These are phyloP conservation scores for Stegostoma tigrinum DNA, from an alignment of 2,113 vertebrate genomes.

Conservation along the genomic window DNA sequence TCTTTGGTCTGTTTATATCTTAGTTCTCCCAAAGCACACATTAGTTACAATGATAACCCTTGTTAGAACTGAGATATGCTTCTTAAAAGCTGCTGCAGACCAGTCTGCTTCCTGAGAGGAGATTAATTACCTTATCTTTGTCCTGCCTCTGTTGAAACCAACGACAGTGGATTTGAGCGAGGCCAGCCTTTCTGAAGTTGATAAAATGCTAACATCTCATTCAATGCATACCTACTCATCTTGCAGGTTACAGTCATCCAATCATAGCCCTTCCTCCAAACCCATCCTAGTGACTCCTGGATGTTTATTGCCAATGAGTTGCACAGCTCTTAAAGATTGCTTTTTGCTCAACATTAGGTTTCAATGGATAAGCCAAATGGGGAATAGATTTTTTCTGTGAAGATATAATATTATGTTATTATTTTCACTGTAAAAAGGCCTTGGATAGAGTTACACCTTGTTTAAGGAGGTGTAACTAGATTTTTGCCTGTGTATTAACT, in stretches of 20 bases:
- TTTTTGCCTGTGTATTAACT: not conserved
- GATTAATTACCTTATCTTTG: not conserved
- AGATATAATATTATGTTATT: not conserved
- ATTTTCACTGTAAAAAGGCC: not conserved
- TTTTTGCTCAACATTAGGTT: not conserved
- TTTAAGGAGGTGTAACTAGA: not conserved
- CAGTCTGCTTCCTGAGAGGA: not conserved
- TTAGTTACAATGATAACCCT: not conserved
- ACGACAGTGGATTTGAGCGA: not conserved
- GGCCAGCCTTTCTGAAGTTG: not conserved
- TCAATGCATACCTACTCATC: not conserved
- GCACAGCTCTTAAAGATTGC: not conserved
- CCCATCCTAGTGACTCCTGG: not conserved
- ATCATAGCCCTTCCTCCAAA: not conserved
- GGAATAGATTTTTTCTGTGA: not conserved
- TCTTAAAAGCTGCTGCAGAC: not conserved
- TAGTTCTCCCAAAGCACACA: not conserved
- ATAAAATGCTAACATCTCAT: no score
- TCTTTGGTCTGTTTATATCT: not conserved
- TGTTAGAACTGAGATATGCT: not conserved
- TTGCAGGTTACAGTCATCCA: not conserved
- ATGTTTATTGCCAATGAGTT: not conserved
- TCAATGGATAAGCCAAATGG: not conserved
- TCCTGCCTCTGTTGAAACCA: not conserved
- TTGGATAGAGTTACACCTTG: not conserved